Base-by-base conservation (phyloP, 1,140 invertebrate genomes). In the Helicoverpa armigera region DNA sequence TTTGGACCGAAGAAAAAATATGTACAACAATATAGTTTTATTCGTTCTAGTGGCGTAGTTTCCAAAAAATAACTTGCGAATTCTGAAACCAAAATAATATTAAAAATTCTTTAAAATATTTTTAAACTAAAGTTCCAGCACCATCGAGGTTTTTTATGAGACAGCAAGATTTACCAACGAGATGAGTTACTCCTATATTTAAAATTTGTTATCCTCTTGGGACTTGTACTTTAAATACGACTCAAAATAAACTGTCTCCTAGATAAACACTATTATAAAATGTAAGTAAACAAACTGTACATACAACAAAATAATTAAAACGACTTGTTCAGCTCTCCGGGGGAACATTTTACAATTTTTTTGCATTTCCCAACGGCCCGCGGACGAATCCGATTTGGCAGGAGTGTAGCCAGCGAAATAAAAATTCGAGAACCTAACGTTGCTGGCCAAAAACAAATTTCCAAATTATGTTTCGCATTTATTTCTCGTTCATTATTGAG, bases 341-440 rank as follows among this genome's bases (percentile, higher is more conserved):
- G 70, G 5, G 5, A 73, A 73, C 29, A 58, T 73, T 73, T 73
- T 56, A 56, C 70, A 29, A 43, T 14, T 73, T 70, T 73, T 73
- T 56, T 56, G 51, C 70, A 73, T 73, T 73, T 73, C 70, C 70
- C 70, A 35, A 58, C 23, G 53, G 53, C 4, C 29, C 10, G 29
- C 14, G 14, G 18, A 31, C 51, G 50, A 72, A 73, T 73, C 70
- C 53, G 70, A 73, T 73, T 73, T 56, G 29, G 23, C 2, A 7
- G 48, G 29, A 54, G 29, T 10, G 16, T 14, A 14, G 13, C 51
- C 23, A 16, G 56, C n/a, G 35, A 73, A 73, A 56, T 31, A 56
- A 73, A 73, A 73, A 56, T 3, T 56, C 10, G 51, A 29, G 23
- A 53, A 51, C 43, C 16, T 13, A 35, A 31, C 23, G 29, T 65